Evolutionary conservation across 1,140 invertebrate species (phyloP), one percentile per base, ranked within the genome.

Genomic region (Odontomachus brunneus): DNA sequence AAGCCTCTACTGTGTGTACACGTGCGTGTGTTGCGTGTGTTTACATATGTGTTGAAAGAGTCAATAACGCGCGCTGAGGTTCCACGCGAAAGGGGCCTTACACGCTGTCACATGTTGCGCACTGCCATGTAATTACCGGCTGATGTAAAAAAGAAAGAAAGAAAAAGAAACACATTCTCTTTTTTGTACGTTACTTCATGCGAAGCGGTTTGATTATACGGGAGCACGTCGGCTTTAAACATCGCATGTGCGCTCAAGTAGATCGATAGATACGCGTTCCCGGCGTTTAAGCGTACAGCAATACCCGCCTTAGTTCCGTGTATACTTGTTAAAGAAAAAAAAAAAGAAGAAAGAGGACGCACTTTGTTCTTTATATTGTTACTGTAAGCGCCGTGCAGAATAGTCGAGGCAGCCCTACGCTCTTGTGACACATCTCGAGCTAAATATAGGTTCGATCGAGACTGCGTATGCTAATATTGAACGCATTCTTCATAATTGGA

Each of bases 241-340:
- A 71, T 71, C 38, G 75, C 75, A 53, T 80, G 29, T 59, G 44
- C 65, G 63, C 24, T 78, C 55, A 48, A 26, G 15, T 71, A 80
- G 53, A 69, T 29, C 53, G 24, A 71, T 48, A 69, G 53, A 80
- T 80, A 78, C n/a, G 48, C 29, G 22, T 24, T 38, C 0, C 29
- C 51, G 65, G 44, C 48, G 4, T 55, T 4, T 33, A 63, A 75
- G 44, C 48, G 4, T 55, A 75, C 17, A 7, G 24, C 67, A 66
- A 78, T 22, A 55, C 44, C 51, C 75, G 33, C 22, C 12, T 67
- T 78, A 63, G 29, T 38, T 33, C 17, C 38, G 60, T 44, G 22
- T 55, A 22, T n/a, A 26, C 26, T 53, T 49, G 14, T 53, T 76
- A 66, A 38, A 14, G 5, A 44, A 44, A 44, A 44, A 4, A 44